Evolutionary conservation across 2,888 invertebrate genomes (phyloP), one percentile per base, ranked within the genome.

Genomic region (Drosophila rellima): DNA sequence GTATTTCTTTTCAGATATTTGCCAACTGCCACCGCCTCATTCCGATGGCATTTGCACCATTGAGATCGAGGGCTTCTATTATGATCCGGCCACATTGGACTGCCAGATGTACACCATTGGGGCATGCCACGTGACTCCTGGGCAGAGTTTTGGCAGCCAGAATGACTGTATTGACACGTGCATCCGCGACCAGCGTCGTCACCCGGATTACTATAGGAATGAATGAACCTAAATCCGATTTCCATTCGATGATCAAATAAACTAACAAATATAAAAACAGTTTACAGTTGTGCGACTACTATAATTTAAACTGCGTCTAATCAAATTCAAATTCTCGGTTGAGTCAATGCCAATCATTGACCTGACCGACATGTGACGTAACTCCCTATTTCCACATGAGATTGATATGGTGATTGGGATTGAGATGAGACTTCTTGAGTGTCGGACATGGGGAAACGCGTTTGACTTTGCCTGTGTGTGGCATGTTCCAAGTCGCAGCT

Each of bases 61-160:
- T 23, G 91, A 91, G 61, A 91, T 91, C 51, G 92, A 92, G 66
- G 92, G 92, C 17, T 92, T 74, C 76, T 92, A 90, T 69, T 92
- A 80, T 33, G 91, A 92, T 64, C 61, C 74, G n/a, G 82, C 83
- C 33, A 81, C 81, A 2, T 78, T 84, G 13, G 89, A 91, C 57
- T 92, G 92, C 44, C 74, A 83, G 44, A 74, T 78, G 65, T 92
- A 92, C 65, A 82, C 88, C 11, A 82, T 91, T 18, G 91, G 91
- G 3, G 91, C 90, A 10, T 92, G 92, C 54, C 92, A 85, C 1
- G 61, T 90, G 5, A 87, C 72, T 29, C 87, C 89, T 3, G 92
- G 92, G 4, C 92, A 92, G 55, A 92, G 92, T 56, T 92, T 92
- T 64, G 91, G 92, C 26, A 91, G 82, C 6, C 82, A 78, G 1